Evolutionary conservation across 2,113 vertebrate species (phyloP).

Genomic region (Amphiprion percula): DNA sequence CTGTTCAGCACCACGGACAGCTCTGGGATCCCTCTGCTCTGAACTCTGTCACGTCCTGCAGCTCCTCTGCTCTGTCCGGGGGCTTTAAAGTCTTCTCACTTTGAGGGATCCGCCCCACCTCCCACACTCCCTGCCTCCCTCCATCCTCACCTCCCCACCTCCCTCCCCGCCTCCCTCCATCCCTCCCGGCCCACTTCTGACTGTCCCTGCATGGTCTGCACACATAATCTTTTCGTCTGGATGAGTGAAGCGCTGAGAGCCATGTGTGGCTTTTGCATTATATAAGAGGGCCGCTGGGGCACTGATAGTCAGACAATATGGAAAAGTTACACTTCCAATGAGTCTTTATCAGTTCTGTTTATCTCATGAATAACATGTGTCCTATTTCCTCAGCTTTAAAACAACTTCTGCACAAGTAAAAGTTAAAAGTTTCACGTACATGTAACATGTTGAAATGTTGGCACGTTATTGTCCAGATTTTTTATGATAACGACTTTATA

Average conservation of each 20-base stretch:
- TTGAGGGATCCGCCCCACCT: conserved; percentile 50
- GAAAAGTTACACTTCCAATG: background rate
- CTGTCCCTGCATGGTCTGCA: conserved; percentile 9
- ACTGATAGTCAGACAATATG: background rate
- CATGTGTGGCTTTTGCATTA: conserved; percentile 55
- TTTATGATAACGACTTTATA: no score
- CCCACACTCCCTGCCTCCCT: conserved; percentile 4
- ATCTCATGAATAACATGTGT: no score
- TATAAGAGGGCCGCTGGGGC: conserved; percentile 47
- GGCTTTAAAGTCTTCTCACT: conserved; percentile 61
- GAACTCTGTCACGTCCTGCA: conserved; percentile 34
- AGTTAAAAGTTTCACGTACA: no score
- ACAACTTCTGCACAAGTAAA: no score
- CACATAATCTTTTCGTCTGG: conserved; percentile 45
- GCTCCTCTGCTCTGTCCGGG: conserved; percentile 33
- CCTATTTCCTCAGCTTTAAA: no score
- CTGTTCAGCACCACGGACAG: conserved; percentile 64
- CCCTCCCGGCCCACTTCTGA: conserved; percentile 1
- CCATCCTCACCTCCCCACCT: no score
- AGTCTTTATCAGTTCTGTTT: background rate
- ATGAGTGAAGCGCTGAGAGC: conserved; percentile 50
- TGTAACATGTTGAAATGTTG: no score
- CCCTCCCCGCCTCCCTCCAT: background rate
- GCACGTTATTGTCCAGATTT: no score
- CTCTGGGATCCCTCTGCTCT: conserved; percentile 35